A percentile compares a stretch with the other conserved stretches of the same genome.
Evolutionary conservation across 2,888 invertebrate species (phyloP).

Genomic region (Hanleya hanleyi): DNA sequence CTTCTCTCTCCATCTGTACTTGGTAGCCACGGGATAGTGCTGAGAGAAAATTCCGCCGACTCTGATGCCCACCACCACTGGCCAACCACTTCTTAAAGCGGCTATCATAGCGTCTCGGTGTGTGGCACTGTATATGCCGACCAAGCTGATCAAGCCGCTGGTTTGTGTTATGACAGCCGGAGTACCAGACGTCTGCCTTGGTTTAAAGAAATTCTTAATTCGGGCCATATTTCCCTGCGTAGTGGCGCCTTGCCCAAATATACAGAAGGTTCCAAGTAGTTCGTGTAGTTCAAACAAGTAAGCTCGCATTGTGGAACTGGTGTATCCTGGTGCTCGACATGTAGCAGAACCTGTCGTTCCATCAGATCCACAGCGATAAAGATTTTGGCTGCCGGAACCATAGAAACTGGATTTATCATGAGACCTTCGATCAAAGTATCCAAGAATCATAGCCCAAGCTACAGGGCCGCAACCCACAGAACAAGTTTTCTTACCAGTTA

Average conservation of each 20-base stretch:
- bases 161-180: slow-evolving; percentile 3
- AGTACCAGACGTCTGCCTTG: slow-evolving; percentile 4
- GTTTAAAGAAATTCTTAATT: slow-evolving; percentile 21
- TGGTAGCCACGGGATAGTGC: slow-evolving; percentile 33
- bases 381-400: slow-evolving; percentile 12
- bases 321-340: slow-evolving; percentile 21
- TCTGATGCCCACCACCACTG: slow-evolving; percentile 24
- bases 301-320: slow-evolving; percentile 6
- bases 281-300: slow-evolving; percentile 11
- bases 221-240: slow-evolving; percentile 19
- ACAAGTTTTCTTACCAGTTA: background rate
- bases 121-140: slow-evolving; percentile 19
- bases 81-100: slow-evolving; percentile 23
- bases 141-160: background rate
- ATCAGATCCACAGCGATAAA: slow-evolving; percentile 27
- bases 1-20: slow-evolving; percentile 13
- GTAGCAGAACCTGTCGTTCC: slow-evolving; percentile 17
- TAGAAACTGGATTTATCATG: slow-evolving; percentile 9
- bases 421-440: slow-evolving; percentile 26
- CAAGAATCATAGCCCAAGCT: slow-evolving; percentile 31
- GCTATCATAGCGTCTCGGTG: slow-evolving; percentile 7
- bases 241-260: slow-evolving; percentile 19
- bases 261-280: slow-evolving; percentile 21
- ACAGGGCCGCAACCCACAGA: slow-evolving; percentile 31
- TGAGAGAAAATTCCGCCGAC: slow-evolving; percentile 21